Conservation (phyloP, 2,797 vertebrate species). For the Myotis pilosus region DNA sequence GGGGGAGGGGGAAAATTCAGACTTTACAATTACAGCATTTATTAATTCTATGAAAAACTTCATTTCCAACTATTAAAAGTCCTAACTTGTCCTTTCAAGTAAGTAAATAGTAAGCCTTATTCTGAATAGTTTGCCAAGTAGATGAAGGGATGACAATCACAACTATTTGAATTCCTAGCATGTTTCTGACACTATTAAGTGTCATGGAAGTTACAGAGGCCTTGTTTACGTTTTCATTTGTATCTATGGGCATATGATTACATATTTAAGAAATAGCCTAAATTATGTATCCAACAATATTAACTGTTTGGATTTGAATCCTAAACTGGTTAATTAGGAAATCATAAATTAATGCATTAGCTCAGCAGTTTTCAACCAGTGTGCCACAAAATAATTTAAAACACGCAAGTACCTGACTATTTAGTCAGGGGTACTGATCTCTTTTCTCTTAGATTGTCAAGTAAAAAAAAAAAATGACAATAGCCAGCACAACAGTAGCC, state of each 20-base stretch:
- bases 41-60: neutral
- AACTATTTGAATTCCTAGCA: neutral
- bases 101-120: neutral
- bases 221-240: constrained; percentile 42
- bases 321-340: constrained; percentile 1
- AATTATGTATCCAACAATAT: neutral
- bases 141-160: neutral
- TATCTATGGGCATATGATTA: neutral
- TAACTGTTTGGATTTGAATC: constrained; percentile 33
- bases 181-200: neutral
- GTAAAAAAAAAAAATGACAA: neutral
- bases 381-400: neutral
- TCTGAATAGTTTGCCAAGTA: neutral
- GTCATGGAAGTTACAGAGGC: neutral
- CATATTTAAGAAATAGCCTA: constrained; percentile 15
- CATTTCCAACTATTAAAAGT: neutral
- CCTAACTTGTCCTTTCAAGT: neutral
- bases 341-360: neutral
- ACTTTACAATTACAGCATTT: neutral
- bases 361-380: neutral
- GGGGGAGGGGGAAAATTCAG: neutral
- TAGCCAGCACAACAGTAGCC: neutral
- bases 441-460: neutral
- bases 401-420: neutral
- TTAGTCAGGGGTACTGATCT: neutral